A percentile compares a stretch with the other conserved stretches of the same genome.
These are phyloP conservation scores for Ondatra zibethicus DNA, from an alignment of 2,113 vertebrate species.

Conservation along the genomic window DNA sequence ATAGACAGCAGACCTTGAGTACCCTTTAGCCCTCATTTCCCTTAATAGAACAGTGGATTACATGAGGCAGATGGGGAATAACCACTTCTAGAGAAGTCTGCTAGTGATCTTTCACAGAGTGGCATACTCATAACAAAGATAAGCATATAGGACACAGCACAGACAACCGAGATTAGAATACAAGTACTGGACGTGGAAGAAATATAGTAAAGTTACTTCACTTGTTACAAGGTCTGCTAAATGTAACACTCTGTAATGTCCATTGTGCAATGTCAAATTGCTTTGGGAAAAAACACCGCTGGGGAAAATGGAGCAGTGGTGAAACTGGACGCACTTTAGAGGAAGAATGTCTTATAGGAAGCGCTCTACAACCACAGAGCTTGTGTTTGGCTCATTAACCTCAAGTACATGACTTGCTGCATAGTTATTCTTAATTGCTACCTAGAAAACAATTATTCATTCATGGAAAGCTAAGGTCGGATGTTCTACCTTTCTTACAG, in stretches of 20 bases:
- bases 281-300: slow-evolving; percentile 8
- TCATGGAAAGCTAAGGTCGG: not conserved
- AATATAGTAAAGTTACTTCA: not conserved
- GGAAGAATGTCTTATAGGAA: not conserved
- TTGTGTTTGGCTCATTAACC: not conserved
- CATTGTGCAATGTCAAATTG: not conserved
- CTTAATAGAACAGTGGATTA: not conserved
- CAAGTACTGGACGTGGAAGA: not conserved
- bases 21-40: not conserved
- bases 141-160: not conserved
- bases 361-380: slow-evolving; percentile 20
- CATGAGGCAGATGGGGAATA: not conserved
- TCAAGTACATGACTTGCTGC: not conserved
- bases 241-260: not conserved
- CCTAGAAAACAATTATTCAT: slow-evolving; percentile 7
- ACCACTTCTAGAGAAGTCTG: not conserved
- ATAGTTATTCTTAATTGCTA: not conserved
- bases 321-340: not conserved
- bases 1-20: not conserved
- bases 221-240: slow-evolving; percentile 32
- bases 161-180: not conserved
- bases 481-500: not conserved
- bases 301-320: not conserved
- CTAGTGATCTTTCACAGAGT: not conserved
- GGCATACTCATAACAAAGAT: not conserved